Percentiles rank a stretch among this genome's conserved stretches.
These are phyloP conservation scores for Camelus dromedarius DNA, from an alignment of 2,113 vertebrate species.

Conservation along the genomic window DNA sequence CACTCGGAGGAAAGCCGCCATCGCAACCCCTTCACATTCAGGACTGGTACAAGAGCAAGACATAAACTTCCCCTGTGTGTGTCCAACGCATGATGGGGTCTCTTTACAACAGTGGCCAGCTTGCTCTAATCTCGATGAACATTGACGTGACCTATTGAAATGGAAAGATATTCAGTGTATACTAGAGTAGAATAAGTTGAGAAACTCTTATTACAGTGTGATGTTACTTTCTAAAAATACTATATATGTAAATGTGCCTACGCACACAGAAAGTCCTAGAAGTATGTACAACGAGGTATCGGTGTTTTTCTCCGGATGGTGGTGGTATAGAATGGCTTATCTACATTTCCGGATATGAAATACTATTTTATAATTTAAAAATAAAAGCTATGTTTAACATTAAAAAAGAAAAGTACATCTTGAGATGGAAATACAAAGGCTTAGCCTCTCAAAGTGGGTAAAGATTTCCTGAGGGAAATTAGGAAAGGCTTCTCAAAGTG, in stretches of 20 bases:
- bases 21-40: neutral
- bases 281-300: neutral
- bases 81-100: neutral
- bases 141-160: conserved; percentile 14
- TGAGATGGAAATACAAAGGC: neutral
- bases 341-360: neutral
- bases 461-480: conserved; percentile 60
- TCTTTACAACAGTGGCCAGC: neutral
- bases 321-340: neutral
- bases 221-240: conserved; percentile 44
- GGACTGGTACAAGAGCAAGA: neutral
- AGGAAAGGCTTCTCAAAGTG: conserved; percentile 45
- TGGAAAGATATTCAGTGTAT: neutral
- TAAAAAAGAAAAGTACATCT: conserved; percentile 7
- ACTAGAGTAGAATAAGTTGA: neutral
- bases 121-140: neutral
- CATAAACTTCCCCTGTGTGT: neutral
- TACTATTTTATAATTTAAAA: neutral
- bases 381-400: neutral
- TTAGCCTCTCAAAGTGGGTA: neutral
- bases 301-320: neutral
- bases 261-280: conserved; percentile 34
- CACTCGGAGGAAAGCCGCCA: neutral
- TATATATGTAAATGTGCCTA: neutral
- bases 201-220: neutral